These are phyloP conservation scores for Drosophila sordidapex DNA, from an alignment of 2,888 invertebrate genomes.

Conservation along the genomic window DNA sequence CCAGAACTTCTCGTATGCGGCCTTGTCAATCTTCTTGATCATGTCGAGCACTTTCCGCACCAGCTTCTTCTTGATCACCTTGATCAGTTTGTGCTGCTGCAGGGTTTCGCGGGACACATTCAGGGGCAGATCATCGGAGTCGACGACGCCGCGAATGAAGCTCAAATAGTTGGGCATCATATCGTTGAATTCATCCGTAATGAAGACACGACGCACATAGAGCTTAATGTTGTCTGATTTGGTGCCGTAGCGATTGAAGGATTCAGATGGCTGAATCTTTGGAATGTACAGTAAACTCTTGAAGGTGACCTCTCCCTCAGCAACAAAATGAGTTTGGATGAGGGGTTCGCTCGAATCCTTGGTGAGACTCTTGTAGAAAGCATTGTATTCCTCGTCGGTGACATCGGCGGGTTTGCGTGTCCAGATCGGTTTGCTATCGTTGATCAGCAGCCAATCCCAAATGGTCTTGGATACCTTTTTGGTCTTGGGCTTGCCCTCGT, in stretches of 20 bases:
- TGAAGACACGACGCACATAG: constrained; percentile 99
- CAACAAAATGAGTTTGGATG: constrained; percentile 95
- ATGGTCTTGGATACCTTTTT: constrained; percentile 97
- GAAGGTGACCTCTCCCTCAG: constrained; percentile 99
- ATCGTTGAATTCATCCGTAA: constrained; percentile 99
- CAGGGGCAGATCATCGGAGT: constrained; percentile 98
- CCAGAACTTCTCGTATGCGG: constrained; percentile 97
- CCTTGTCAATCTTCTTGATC: constrained; percentile 97
- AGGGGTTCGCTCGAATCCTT: constrained; percentile 94
- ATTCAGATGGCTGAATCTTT: constrained; percentile 94
- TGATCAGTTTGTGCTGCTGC: constrained; percentile 99
- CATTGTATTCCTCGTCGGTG: constrained; percentile 94
- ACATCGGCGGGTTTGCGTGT: constrained; percentile 95
- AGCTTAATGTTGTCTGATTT: constrained; percentile 97
- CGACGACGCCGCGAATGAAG: constrained; percentile 98
- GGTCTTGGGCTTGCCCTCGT: constrained; percentile 90
- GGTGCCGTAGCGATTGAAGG: constrained; percentile 98
- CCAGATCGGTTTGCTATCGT: constrained; percentile 99
- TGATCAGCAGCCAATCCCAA: constrained; percentile 99
- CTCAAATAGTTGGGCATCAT: constrained; percentile 99
- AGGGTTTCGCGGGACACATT: constrained; percentile 99
- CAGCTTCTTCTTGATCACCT: constrained; percentile 99
- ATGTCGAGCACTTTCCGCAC: constrained; percentile 98
- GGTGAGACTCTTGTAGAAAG: constrained; percentile 97
- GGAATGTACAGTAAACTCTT: constrained; percentile 98